A percentile compares a stretch with the other conserved stretches of the same genome.
Evolutionary conservation across 2,113 vertebrate genomes (phyloP).

Genomic region (Laticauda colubrina): DNA sequence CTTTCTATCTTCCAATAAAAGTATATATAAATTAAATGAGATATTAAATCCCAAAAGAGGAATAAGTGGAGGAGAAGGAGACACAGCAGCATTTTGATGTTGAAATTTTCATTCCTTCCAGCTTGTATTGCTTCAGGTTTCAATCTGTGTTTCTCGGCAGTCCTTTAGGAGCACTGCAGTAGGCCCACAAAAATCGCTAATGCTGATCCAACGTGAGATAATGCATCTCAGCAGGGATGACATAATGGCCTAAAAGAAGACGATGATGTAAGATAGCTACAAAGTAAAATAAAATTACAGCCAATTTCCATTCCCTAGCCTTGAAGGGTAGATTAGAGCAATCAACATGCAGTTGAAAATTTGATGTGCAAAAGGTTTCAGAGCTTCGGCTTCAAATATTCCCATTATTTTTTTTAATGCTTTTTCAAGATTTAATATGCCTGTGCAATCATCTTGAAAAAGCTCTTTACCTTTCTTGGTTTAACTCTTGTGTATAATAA

Average conservation of each 20-base stretch:
- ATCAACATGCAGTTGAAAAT: conserved; percentile 68
- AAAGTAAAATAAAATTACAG: conserved; percentile 69
- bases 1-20: not conserved
- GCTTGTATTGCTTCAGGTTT: conserved; percentile 78
- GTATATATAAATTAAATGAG: not conserved
- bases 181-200: conserved; percentile 74
- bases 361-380: conserved; percentile 52
- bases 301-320: conserved; percentile 71
- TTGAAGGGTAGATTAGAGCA: conserved; percentile 67
- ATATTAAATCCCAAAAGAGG: not conserved
- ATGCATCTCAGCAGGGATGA: conserved; percentile 81
- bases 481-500: not conserved
- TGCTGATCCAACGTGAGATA: conserved; percentile 77
- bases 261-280: conserved; percentile 81
- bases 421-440: conserved; percentile 56
- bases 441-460: conserved; percentile 20
- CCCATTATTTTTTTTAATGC: conserved; percentile 41
- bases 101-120: conserved; percentile 69
- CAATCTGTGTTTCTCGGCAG: conserved; percentile 77
- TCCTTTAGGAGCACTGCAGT: conserved; percentile 77
- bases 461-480: not conserved
- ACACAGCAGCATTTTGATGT: conserved; percentile 58
- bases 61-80: conserved; percentile 38
- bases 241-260: conserved; percentile 84
- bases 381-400: conserved; percentile 45